Evolutionary conservation across 2,797 vertebrate species (phyloP).

Genomic region (Antennarius maculatus): DNA sequence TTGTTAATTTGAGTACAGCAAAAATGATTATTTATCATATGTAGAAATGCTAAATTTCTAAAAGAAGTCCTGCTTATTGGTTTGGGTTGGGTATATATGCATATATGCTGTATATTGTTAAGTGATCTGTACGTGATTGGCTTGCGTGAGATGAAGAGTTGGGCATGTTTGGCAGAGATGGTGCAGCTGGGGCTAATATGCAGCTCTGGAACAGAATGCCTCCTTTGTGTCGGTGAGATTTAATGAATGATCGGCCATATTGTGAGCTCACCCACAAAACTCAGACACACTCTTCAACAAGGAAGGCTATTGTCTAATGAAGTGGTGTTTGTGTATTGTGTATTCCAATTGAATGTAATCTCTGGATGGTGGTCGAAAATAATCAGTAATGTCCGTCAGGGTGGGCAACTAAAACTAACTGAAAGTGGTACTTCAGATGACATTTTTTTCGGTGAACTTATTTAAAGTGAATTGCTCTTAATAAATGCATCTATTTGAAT

Average conservation of each 20-base stretch:
- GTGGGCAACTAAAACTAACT: conserved; percentile 9
- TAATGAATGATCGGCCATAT: conserved; percentile 72
- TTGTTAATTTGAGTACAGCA: too few species aligned
- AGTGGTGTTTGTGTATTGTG: conserved; percentile 43
- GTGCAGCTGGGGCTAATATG: conserved; percentile 49
- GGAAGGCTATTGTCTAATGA: conserved; percentile 63
- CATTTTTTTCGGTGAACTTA: conserved; percentile 14
- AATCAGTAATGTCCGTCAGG: conserved; percentile 16
- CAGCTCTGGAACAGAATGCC: conserved; percentile 65
- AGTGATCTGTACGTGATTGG: conserved; percentile 33
- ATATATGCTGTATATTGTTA: not conserved
- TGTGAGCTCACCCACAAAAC: conserved; percentile 36
- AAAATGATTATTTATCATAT: too few species aligned
- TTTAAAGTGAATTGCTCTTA: conserved; percentile 4
- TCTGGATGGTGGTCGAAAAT: conserved; percentile 44
- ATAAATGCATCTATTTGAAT: not conserved
- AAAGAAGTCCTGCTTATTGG: too few species aligned
- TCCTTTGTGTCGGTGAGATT: conserved; percentile 74
- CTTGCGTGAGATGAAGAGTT: conserved; percentile 23
- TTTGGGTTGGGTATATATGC: not conserved
- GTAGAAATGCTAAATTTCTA: too few species aligned
- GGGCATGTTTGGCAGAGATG: conserved; percentile 35
- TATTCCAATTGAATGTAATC: conserved; percentile 39
- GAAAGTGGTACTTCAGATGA: not conserved
- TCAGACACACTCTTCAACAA: conserved; percentile 62